Base-by-base conservation (phyloP, 2,888 invertebrate species). In the Leucophora obtusa region DNA sequence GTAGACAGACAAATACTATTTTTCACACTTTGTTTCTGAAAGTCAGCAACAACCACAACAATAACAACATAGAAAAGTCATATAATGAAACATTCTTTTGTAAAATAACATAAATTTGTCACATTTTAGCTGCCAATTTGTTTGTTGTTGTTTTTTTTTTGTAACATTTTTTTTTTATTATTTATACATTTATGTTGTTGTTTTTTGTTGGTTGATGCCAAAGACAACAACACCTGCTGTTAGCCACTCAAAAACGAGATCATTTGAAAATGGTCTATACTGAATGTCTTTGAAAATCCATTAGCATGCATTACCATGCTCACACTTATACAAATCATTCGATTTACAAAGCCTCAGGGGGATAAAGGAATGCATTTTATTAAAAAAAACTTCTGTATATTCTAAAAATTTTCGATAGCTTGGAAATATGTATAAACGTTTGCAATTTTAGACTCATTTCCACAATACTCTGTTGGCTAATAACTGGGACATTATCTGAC, bases 121-220 rank as follows among this genome's bases (percentile, higher is more conserved):
- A 81, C 81, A 81, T 81, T 81, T 81, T 81, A 81, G 81, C 76
- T 77, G 81, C 81, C 81, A 81, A 81, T 81, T 81, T 81, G 76
- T 73, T 77, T 72, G 73, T 77, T 81, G 65, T 59, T n/a, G n/a
- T n/a, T n/a, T n/a, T n/a, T n/a, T 76, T 69, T 65, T 73, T 80
- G 63, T 73, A 63, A 72, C 1, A 47, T 58, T 15, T 43, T 53
- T 63, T 43, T 54, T 62, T 53, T 58, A 56, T 63, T 58, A 28
- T 35, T 56, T 70, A 47, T 60, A 60, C 33, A 53, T 59, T 58
- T 9, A 38, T 14, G 14, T 24, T 53, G 11, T 54, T 58, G 58
- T 43, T 54, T 28, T 71, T 53, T 8, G 43, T 58, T 50, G 74
- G 54, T 43, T 72, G 75, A 80, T 73, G 72, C 76, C 65, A 65